These are phyloP conservation scores for Nicator chloris DNA, from an alignment of 2,113 vertebrate species.

Conservation along the genomic window DNA sequence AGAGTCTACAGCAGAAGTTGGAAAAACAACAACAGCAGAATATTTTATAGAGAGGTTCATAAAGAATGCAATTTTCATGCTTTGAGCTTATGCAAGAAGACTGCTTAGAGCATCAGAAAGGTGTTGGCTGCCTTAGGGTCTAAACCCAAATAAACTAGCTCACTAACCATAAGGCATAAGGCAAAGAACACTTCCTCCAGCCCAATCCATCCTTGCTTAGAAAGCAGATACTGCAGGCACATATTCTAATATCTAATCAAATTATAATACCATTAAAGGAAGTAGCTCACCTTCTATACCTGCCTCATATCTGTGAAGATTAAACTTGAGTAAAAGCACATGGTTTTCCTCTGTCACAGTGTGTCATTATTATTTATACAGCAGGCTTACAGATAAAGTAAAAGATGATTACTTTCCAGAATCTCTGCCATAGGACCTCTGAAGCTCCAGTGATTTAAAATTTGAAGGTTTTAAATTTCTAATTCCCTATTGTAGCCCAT, in stretches of 20 bases:
- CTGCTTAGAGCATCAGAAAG: neutral
- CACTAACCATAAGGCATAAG: neutral
- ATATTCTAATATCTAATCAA: conserved; percentile 13
- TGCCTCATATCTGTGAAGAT: conserved; percentile 1
- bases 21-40: neutral
- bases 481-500: neutral
- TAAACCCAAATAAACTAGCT: neutral
- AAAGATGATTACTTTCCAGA: neutral
- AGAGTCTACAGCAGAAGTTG: neutral
- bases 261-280: conserved; percentile 21
- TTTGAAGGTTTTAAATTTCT: neutral
- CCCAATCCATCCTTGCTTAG: neutral
- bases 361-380: conserved; percentile 16
- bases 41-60: neutral
- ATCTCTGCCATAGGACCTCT: neutral
- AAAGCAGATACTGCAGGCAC: neutral
- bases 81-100: neutral
- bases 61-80: neutral
- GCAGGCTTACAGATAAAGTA: neutral
- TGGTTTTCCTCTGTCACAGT: neutral
- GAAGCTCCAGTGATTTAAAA: neutral
- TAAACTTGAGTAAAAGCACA: conserved; percentile 10
- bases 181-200: neutral
- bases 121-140: neutral
- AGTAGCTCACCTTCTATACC: neutral